Base-by-base conservation (phyloP, 2,888 invertebrate genomes). In the Aleiodes testaceus region DNA sequence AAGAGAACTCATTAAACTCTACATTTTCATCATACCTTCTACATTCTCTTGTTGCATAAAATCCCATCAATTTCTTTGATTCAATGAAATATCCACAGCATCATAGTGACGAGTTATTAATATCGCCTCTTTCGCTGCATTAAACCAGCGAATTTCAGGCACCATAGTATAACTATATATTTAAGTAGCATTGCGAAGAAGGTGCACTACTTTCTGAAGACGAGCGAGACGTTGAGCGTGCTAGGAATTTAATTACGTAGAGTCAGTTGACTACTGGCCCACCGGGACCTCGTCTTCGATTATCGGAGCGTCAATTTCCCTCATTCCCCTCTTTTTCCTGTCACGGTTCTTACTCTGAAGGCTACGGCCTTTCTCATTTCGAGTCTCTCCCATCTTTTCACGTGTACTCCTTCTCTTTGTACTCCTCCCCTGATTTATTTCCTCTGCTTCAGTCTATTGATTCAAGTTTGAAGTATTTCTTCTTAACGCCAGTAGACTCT, bases 231-330 rank as follows among this genome's bases (percentile, higher is more conserved):
- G 74, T 75, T 70, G 71, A 61, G 74, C 61, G 72, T 74, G 72
- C 73, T 68, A 75, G 77, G 79, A 81, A 82, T 82, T 81, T 81
- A 81, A 82, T 82, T 82, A 80, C 76, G 74, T 70, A 72, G 73
- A 72, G 73, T 70, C 59, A 36, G 55, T 63, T 66, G 69, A 72
- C 59, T 66, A 72, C 59, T 66, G 68, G 70, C 74, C 73, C 44
- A 61, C 63, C 52, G 30, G 55, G 70, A 70, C 70, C 67, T 74
- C 69, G 70, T 74, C 71, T 70, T 73, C 67, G 75, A 75, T 77
- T 73, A 77, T 74, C 73, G 73, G 73, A 72, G 66, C 72, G 65
- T 71, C 71, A 66, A 72, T 74, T 75, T 70, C 55, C 71, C 63
- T 61, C 66, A 14, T 42, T 49, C 66, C 20, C 45, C 20, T 66